Evolutionary conservation across 2,113 vertebrate genomes (phyloP).

Genomic region (Oncorhynchus masou): DNA sequence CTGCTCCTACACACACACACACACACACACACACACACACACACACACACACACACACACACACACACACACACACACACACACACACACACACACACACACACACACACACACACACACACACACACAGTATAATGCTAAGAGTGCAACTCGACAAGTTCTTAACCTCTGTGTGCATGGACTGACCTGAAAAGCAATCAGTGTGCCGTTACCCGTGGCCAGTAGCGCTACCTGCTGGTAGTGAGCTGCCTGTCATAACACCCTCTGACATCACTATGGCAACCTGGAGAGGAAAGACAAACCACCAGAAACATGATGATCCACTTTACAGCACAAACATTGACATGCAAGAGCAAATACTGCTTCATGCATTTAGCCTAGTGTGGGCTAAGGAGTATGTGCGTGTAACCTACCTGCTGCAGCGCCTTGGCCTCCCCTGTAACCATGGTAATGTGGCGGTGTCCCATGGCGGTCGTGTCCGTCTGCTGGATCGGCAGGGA

Average conservation of each 20-base stretch:
- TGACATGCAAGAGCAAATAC: not conserved
- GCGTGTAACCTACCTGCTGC: constrained; percentile 60
- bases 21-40: constrained; percentile 52
- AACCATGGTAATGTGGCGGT: constrained; percentile 59
- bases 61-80: constrained; percentile 59
- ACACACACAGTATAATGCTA: constrained; percentile 14
- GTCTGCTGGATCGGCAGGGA: constrained; percentile 43
- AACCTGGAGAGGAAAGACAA: constrained; percentile 54
- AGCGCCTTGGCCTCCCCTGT: constrained; percentile 45
- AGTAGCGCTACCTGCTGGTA: constrained; percentile 79
- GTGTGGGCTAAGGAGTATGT: not conserved
- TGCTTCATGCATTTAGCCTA: no score
- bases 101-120: constrained; percentile 44
- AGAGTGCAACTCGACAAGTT: not conserved
- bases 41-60: constrained; percentile 33
- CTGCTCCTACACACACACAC: constrained; percentile 72
- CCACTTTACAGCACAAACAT: not conserved
- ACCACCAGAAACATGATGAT: not conserved
- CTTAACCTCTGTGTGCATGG: not conserved
- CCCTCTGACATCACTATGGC: constrained; percentile 70
- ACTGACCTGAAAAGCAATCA: constrained; percentile 76
- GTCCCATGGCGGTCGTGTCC: constrained; percentile 13
- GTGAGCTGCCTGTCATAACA: constrained; percentile 52
- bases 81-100: constrained; percentile 54
- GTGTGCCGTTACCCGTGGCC: constrained; percentile 69